Evolutionary conservation across 2,797 vertebrate species (phyloP).

Genomic region (Dicrostonyx torquatus): DNA sequence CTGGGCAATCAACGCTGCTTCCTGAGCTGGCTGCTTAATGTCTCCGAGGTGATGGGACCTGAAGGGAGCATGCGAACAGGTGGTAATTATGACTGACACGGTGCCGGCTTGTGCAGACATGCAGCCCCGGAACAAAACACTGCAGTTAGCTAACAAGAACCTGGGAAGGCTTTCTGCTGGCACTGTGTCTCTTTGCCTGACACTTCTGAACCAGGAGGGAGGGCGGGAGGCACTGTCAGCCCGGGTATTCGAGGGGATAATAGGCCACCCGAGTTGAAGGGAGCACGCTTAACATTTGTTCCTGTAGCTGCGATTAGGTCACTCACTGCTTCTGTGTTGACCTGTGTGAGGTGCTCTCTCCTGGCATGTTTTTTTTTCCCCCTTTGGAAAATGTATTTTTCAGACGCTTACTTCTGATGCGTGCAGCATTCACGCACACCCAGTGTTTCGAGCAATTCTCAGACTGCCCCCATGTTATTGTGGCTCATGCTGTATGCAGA

Average conservation of each 20-base stretch:
- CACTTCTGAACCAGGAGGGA: conserved; percentile 84
- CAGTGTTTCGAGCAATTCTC: conserved; percentile 62
- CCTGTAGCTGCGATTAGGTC: conserved; percentile 78
- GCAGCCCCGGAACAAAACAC: conserved; percentile 84
- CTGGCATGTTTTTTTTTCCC: conserved; percentile 69
- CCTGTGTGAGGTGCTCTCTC: conserved; percentile 77
- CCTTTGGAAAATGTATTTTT: conserved; percentile 78
- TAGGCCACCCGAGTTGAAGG: conserved; percentile 79
- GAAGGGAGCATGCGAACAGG: conserved; percentile 86
- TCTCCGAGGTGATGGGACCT: conserved; percentile 86
- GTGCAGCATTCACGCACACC: conserved; percentile 16
- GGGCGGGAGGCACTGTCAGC: conserved; percentile 75
- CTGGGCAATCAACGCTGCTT: conserved; percentile 82
- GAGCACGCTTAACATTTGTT: conserved; percentile 80
- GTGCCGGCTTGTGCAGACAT: conserved; percentile 85
- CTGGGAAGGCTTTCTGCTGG: conserved; percentile 76
- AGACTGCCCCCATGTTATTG: not conserved
- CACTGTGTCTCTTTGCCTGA: conserved; percentile 83
- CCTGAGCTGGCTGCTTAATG: conserved; percentile 86
- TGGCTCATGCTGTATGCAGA: conserved; percentile 52
- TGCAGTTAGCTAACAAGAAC: conserved; percentile 85
- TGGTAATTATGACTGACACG: conserved; percentile 89
- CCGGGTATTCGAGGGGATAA: conserved; percentile 79
- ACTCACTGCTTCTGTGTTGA: conserved; percentile 82
- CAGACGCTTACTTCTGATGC: conserved; percentile 60